phyloP scores from a whole-genome alignment of 2,113 vertebrate species.

The Chionis minor region DNA sequence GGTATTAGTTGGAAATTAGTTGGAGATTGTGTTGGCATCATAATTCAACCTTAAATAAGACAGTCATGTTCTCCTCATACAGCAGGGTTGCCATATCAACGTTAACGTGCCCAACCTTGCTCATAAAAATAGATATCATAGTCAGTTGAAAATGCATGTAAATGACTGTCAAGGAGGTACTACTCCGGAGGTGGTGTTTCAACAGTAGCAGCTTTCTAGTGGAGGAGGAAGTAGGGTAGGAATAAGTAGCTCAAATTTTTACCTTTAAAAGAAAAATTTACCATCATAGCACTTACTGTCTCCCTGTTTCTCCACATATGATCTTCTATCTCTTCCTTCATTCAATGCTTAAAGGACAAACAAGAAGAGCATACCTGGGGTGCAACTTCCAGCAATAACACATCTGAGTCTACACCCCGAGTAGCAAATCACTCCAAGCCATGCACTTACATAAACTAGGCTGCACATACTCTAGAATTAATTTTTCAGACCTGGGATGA shows the following conservation, averaged over 20 bases:
- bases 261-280: not conserved
- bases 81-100: conserved; percentile 48
- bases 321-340: not conserved
- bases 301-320: not conserved
- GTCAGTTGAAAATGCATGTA: conserved; percentile 17
- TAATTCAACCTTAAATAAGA: conserved; percentile 48
- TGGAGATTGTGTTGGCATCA: conserved; percentile 12
- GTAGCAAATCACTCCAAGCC: not conserved
- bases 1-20: conserved; percentile 7
- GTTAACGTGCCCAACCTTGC: conserved; percentile 31
- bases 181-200: not conserved
- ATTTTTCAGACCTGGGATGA: not conserved
- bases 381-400: not conserved
- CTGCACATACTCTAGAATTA: not conserved
- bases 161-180: not conserved
- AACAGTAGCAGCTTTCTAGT: not conserved
- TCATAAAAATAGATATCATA: conserved; percentile 32
- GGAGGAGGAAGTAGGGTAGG: not conserved
- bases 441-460: rapidly evolving
- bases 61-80: conserved; percentile 36
- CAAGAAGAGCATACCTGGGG: too few species aligned
- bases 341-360: not conserved
- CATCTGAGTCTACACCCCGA: not conserved
- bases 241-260: not conserved
- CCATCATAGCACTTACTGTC: not conserved